Percentiles rank a stretch among this genome's conserved stretches.
Evolutionary conservation across 2,113 vertebrate species (phyloP).

Genomic region (Heloderma charlesbogerti): DNA sequence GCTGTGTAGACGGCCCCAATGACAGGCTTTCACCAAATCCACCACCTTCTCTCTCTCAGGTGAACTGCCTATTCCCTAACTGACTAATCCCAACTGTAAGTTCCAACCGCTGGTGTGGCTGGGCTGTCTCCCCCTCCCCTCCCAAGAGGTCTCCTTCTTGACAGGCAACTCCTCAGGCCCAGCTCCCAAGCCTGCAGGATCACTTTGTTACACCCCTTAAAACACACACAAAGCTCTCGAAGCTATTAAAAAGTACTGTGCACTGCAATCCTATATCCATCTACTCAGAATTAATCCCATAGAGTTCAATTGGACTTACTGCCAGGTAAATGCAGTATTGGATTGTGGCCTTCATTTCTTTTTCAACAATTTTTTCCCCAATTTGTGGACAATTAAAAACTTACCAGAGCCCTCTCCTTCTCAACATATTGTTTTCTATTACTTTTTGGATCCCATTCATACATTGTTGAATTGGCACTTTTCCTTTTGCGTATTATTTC

Average conservation of each 20-base stretch:
- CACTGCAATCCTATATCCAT: background rate
- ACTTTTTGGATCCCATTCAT: background rate
- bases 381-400: background rate
- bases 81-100: no score
- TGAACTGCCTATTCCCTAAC: no score
- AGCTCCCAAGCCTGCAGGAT: no score
- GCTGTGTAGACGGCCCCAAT: no score
- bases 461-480: background rate
- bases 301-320: background rate
- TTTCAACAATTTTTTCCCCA: background rate
- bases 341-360: constrained; percentile 8
- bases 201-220: no score
- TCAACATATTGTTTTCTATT: background rate
- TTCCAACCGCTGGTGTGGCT: no score
- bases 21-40: no score
- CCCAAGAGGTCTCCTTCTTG: no score
- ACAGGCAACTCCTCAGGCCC: no score
- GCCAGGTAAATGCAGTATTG: background rate
- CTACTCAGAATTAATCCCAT: background rate
- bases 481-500: background rate
- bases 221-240: background rate
- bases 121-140: no score
- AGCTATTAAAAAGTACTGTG: background rate
- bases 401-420: background rate
- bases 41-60: no score